Evolutionary conservation across 2,797 vertebrate species (phyloP).

Genomic region (Gallinago stenura): DNA sequence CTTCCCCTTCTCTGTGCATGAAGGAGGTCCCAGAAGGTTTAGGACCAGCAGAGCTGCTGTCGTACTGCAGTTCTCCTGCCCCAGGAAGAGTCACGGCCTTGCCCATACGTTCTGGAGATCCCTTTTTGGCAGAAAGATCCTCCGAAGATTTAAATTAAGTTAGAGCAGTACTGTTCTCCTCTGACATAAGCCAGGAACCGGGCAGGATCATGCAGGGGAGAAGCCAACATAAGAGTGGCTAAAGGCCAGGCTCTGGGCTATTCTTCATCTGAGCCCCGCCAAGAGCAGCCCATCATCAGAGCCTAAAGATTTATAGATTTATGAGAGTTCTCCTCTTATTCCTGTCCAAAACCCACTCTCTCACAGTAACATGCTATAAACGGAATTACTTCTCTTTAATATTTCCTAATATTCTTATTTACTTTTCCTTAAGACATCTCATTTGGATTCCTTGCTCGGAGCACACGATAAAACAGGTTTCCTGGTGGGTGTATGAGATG

Average conservation of each 20-base stretch:
- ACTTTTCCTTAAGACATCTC: constrained; percentile 26
- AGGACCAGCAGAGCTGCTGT: neutral
- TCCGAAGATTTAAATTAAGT: neutral
- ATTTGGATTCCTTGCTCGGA: constrained; percentile 8
- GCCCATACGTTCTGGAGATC: neutral
- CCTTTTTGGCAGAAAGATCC: neutral
- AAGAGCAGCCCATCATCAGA: neutral
- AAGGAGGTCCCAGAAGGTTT: neutral
- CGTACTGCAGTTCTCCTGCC: neutral
- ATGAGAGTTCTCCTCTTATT: neutral
- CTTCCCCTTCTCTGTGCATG: neutral
- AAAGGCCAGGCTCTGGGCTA: neutral
- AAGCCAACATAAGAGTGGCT: neutral
- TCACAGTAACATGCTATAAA: neutral
- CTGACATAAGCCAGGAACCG: neutral
- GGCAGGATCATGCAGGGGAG: neutral
- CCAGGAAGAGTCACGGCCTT: neutral
- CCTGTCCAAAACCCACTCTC: neutral
- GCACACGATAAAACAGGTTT: constrained; percentile 50
- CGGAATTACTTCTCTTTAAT: neutral
- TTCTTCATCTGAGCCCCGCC: neutral
- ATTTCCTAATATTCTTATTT: constrained; percentile 35
- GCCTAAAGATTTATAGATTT: neutral
- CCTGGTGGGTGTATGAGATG: constrained; percentile 55
- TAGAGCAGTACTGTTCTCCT: neutral